These are phyloP conservation scores for Oxyruncus cristatus DNA, from an alignment of 2,113 vertebrate genomes.

Conservation along the genomic window DNA sequence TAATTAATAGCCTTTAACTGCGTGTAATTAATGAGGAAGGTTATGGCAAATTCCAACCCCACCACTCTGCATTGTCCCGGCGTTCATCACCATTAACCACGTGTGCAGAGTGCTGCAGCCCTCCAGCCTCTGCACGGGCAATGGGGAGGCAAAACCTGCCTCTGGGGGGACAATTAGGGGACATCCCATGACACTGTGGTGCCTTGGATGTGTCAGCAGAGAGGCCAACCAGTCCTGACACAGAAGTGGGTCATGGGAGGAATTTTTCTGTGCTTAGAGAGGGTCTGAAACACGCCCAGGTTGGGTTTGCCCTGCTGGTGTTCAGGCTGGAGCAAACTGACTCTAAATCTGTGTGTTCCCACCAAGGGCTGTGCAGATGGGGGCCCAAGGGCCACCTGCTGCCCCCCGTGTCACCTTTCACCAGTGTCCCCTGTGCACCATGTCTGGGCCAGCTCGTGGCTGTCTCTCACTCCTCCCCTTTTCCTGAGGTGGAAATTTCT, in stretches of 20 bases:
- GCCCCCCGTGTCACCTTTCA: accelerated
- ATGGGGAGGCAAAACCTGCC: not conserved
- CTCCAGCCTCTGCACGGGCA: not conserved
- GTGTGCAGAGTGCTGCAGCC: not conserved
- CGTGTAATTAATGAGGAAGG: constrained; percentile 14
- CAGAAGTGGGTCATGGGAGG: not conserved
- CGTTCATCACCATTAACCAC: not conserved
- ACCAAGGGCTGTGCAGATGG: accelerated
- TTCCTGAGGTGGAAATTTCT: not conserved
- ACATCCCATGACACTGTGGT: not conserved
- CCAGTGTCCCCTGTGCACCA: not conserved
- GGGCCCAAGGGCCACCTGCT: not conserved
- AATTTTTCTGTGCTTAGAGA: not conserved
- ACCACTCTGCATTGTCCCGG: not conserved
- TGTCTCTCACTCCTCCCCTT: not conserved
- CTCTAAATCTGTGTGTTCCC: accelerated
- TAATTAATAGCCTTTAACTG: constrained; percentile 42
- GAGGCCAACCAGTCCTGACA: not conserved
- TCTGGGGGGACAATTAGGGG: not conserved
- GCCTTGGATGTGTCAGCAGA: not conserved
- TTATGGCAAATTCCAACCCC: not conserved
- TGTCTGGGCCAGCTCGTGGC: not conserved
- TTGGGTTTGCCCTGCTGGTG: not conserved
- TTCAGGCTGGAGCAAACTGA: not conserved
- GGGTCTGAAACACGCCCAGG: not conserved